Evolutionary conservation across 1,140 invertebrate species (phyloP), one percentile per base, ranked within the genome.

Genomic region (Eumaeus atala): DNA sequence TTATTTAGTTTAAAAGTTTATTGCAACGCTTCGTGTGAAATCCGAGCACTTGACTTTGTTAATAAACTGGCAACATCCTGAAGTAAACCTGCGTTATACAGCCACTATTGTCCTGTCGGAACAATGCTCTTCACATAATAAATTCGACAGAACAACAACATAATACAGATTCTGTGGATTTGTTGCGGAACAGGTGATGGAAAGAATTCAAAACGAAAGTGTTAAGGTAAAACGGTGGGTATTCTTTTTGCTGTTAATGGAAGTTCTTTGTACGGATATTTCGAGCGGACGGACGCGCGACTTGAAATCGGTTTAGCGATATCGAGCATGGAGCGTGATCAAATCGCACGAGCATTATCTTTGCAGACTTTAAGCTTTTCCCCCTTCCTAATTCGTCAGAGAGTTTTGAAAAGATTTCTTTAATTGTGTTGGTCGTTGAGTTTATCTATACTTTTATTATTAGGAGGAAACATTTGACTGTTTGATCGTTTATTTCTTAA

Each of bases 241-340:
- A 51, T 72, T 83, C 21, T 80, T 83, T 74, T 77, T 64, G 67
- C 69, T 70, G 74, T 72, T 80, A 83, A 83, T 83, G 79, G 79
- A 83, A 79, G 71, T 80, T 83, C 79, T 83, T 83, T 83, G 77
- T 80, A 77, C 69, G 66, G 62, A 71, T 72, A 67, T 74, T 77
- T 68, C 64, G 66, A 71, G 59, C 64, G 74, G 72, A 68, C 70
- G 68, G 61, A 57, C 74, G 64, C 61, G 61, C 67, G 70, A 74
- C 74, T 83, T 75, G 62, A 70, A 83, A 79, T 77, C 75, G 71
- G 79, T 79, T 80, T 77, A 80, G 70, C 60, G 66, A 67, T 77
- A 76, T 75, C 69, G 70, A 67, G 64, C 66, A 71, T 69, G 65
- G 66, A 67, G 65, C 64, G 67, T 72, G 66, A 72, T 67, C 61